Evolutionary conservation across 2,113 vertebrate species (phyloP), one percentile per base, ranked within the genome.

Genomic region (Epinephelus fuscoguttatus): DNA sequence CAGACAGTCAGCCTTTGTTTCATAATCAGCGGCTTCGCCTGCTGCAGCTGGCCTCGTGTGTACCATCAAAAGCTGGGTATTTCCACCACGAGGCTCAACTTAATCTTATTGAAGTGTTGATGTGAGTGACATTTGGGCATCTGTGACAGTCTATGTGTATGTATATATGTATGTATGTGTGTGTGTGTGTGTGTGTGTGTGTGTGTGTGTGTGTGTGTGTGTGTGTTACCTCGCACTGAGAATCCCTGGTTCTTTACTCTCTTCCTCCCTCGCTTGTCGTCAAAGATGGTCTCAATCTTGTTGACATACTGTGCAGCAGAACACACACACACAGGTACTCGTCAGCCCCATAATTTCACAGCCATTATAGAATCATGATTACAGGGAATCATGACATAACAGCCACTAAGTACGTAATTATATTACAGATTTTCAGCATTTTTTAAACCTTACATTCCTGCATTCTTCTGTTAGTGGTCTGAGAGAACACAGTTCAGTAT

Each of bases 241-340:
- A 93, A 89, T 59, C 93, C 91, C 68, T 96, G 95, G 86, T 96
- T 95, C 92, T 97, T 98, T 82, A 98, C 94, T 64, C 92, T 95
- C 90, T 97, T 99, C 93, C 96, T 97, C 45, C 98, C 98, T 93
- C 97, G 95, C 89, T 98, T 99, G 74, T 97, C 96, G 70, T 98
- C 97, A 95, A 99, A 99, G 84, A 98, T 95, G 23, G 97, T 97
- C 85, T 98, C 96, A 78, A 99, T 97, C 95, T 97, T 98, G 78
- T 95, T 94, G 50, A 98, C 95, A 82, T 98, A 95, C 98, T 99
- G 91, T 69, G 94, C n/a, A 50, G 52, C 12, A 84, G 76, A 92
- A 72, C 66, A 74, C 52, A 84, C 50, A 84, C 50, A 84, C 49
- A 67, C 73, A 82, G 71, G 69, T 70, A 53, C n/a, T 50, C 45